Evolutionary conservation across 1,140 invertebrate species (phyloP).

Genomic region (Drosophila rufa): DNA sequence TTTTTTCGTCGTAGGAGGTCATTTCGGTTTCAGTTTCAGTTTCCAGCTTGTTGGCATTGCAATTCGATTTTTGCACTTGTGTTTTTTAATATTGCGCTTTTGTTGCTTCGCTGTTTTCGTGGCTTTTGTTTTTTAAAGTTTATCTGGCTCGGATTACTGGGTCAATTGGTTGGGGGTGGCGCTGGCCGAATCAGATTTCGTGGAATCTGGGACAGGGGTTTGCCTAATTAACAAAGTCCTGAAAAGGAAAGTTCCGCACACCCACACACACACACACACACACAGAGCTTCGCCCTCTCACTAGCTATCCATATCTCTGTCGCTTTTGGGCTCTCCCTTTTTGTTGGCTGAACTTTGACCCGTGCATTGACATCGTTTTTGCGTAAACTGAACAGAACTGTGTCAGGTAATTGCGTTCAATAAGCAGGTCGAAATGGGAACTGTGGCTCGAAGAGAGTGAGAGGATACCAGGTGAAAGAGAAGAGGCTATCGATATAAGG

Average conservation of each 20-base stretch:
- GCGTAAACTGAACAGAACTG: conserved; percentile 58
- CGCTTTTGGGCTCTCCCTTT: conserved; percentile 8
- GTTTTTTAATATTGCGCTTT: conserved; percentile 59
- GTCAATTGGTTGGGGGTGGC: conserved; percentile 54
- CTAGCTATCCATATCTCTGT: not conserved
- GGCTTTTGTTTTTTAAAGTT: conserved; percentile 43
- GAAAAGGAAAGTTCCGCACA: conserved; percentile 36
- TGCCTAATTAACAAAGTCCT: conserved; percentile 77
- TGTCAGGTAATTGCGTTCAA: conserved; percentile 82
- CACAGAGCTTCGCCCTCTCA: not conserved
- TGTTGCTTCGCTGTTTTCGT: conserved; percentile 14
- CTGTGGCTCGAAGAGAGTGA: conserved; percentile 17
- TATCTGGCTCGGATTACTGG: conserved; percentile 59
- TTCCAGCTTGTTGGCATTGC: conserved; percentile 62
- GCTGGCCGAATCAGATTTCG: conserved; percentile 30
- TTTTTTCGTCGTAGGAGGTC: conserved; percentile 18
- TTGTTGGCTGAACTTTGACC: conserved; percentile 68
- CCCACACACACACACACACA: not conserved
- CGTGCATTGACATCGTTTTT: conserved; percentile 75
- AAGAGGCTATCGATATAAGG: not conserved
- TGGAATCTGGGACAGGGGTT: conserved; percentile 34
- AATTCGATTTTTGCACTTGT: conserved; percentile 62
- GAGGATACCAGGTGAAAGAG: not conserved
- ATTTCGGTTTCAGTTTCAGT: conserved; percentile 47
- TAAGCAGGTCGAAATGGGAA: conserved; percentile 70